Conservation (phyloP, 37 sponge, comb jelly and placozoan species). For the Spongilla lacustris region DNA sequence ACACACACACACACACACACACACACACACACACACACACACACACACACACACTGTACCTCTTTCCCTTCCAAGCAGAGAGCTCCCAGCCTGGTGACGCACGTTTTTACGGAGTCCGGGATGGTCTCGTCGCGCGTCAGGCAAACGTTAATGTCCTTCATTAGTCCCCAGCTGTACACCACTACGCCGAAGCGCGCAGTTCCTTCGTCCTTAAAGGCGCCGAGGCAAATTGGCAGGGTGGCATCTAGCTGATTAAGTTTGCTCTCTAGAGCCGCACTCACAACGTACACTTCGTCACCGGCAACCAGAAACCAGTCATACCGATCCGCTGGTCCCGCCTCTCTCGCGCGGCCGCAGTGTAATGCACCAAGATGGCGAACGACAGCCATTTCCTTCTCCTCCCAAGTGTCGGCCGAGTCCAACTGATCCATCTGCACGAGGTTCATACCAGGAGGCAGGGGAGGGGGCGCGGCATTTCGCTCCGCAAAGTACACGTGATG, state of each 20-base stretch:
- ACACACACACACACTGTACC: background rate
- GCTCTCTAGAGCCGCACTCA: constrained; percentile 12
- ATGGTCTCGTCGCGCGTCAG: background rate
- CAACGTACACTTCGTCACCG: constrained; percentile 46
- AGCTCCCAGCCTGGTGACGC: background rate
- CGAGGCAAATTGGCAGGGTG: background rate
- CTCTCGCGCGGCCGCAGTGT: background rate
- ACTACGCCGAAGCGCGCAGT: background rate
- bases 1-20: too few species aligned
- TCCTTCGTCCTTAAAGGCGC: background rate
- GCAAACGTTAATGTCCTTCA: background rate
- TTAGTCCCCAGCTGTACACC: background rate
- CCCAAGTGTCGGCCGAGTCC: constrained; percentile 40
- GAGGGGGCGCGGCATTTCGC: constrained; percentile 19
- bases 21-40: background rate
- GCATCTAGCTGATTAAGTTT: constrained; percentile 7
- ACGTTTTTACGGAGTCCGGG: background rate
- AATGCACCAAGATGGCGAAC: constrained; percentile 42
- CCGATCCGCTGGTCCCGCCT: background rate
- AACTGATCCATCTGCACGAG: constrained; percentile 49
- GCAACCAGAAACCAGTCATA: constrained; percentile 60
- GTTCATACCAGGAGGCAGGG: constrained; percentile 54
- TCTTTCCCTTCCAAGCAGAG: background rate
- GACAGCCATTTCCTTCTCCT: constrained; percentile 35
- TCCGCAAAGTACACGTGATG: constrained; percentile 53